Conservation (phyloP, 2,797 vertebrate species). For the Acipenser transmontanus region DNA sequence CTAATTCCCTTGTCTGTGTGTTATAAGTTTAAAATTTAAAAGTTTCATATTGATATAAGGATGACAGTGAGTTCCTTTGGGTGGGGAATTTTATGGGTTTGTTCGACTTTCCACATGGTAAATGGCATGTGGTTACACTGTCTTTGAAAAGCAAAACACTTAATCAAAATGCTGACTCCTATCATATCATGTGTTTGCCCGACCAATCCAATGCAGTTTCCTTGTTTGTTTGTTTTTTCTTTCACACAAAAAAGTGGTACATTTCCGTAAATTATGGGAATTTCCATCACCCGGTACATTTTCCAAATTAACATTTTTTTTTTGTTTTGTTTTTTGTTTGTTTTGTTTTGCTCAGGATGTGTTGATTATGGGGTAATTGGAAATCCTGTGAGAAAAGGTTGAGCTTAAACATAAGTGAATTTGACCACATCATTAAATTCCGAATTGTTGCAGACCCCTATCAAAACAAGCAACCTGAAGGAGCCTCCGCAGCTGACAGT, state of each 20-base stretch:
- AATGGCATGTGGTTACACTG: not conserved
- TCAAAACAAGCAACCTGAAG: not conserved
- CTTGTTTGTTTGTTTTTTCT: not conserved
- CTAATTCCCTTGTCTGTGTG: slow-evolving; percentile 1
- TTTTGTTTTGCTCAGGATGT: not conserved
- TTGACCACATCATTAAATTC: not conserved
- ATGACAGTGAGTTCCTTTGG: too few relatives aligned
- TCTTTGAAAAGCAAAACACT: too few relatives aligned
- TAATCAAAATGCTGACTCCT: too few relatives aligned
- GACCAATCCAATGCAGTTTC: not conserved
- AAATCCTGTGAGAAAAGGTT: not conserved
- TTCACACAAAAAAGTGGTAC: not conserved
- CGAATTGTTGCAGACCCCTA: not conserved
- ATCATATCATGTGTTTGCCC: too few relatives aligned
- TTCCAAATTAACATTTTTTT: not conserved
- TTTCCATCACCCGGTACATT: not conserved
- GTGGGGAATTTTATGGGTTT: too few relatives aligned
- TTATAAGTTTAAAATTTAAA: not conserved
- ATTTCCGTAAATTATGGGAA: not conserved
- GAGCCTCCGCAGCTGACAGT: not conserved
- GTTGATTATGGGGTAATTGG: slow-evolving; percentile 1
- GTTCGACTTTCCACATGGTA: not conserved
- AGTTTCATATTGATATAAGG: too few relatives aligned
- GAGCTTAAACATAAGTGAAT: not conserved
- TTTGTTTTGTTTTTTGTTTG: not conserved